phyloP scores from a whole-genome alignment of 2,113 vertebrate species.

The Rhombomys opimus region DNA sequence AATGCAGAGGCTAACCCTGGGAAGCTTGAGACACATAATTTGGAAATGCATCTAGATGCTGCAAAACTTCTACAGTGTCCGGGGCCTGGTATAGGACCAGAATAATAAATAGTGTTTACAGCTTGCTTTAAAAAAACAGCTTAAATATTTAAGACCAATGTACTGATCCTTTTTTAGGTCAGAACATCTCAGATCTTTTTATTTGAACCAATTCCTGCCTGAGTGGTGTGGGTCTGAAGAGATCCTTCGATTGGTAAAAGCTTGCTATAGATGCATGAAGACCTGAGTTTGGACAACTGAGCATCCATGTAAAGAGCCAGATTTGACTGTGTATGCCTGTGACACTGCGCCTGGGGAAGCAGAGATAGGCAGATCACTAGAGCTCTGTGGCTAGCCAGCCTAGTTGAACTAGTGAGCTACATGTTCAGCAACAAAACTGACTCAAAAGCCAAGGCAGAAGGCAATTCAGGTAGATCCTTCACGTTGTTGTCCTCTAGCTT shows the following conservation, averaged over 20 bases:
- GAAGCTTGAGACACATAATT: not conserved
- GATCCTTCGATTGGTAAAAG: not conserved
- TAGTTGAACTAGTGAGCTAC: not conserved
- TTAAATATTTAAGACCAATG: not conserved
- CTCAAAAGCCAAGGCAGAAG: not conserved
- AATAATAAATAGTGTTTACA: not conserved
- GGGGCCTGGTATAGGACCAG: not conserved
- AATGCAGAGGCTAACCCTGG: not conserved
- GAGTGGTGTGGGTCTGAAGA: not conserved
- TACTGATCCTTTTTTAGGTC: not conserved
- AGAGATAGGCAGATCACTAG: not conserved
- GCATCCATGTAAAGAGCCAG: not conserved
- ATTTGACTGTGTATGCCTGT: not conserved
- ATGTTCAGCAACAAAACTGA: not conserved
- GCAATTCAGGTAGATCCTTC: too few species aligned
- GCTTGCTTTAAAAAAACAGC: not conserved
- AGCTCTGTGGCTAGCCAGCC: not conserved
- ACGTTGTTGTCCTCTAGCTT: not conserved
- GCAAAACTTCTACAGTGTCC: not conserved
- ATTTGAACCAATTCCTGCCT: not conserved
- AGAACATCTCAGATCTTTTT: conserved; percentile 6
- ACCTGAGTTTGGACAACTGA: too few species aligned
- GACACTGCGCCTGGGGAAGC: too few species aligned
- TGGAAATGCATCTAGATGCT: not conserved
- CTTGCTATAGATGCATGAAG: not conserved